A percentile compares a stretch with the other conserved stretches of the same genome.
Evolutionary conservation across 1,140 invertebrate genomes (phyloP).

Genomic region (Parapsyche elsis): DNA sequence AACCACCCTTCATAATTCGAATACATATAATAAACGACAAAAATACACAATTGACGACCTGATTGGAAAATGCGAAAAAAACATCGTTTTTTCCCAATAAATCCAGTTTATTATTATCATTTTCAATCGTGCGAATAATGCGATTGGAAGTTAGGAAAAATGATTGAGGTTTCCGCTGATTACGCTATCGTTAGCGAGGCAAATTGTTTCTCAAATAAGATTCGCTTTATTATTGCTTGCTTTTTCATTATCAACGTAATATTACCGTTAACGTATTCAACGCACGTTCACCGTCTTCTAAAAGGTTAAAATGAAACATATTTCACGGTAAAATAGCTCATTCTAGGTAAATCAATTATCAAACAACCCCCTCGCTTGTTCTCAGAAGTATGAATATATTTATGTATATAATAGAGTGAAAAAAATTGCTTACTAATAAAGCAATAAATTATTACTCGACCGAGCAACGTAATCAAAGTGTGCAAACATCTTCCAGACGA

Average conservation of each 20-base stretch:
- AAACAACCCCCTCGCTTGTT: neutral
- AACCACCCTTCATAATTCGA: no score
- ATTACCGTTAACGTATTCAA: constrained; percentile 4
- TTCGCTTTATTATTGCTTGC: constrained; percentile 6
- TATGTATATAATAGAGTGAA: neutral
- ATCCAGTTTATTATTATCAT: no score
- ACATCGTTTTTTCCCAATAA: no score
- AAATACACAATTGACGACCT: no score
- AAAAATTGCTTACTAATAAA: neutral
- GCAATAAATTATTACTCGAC: neutral
- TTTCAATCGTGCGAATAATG: no score
- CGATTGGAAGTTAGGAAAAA: neutral
- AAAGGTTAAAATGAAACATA: neutral
- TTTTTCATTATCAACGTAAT: neutral
- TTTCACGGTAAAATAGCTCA: neutral
- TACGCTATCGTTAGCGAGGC: neutral
- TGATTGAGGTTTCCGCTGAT: neutral
- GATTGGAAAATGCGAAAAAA: no score
- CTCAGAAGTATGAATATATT: neutral
- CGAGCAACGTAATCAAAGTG: neutral
- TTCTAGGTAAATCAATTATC: constrained; percentile 28
- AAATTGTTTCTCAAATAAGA: constrained; percentile 8
- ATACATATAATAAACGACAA: no score
- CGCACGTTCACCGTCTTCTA: neutral
- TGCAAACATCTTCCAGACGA: constrained; percentile 1